Conservation (phyloP, 2,113 vertebrate species). For the Rattus rattus region DNA sequence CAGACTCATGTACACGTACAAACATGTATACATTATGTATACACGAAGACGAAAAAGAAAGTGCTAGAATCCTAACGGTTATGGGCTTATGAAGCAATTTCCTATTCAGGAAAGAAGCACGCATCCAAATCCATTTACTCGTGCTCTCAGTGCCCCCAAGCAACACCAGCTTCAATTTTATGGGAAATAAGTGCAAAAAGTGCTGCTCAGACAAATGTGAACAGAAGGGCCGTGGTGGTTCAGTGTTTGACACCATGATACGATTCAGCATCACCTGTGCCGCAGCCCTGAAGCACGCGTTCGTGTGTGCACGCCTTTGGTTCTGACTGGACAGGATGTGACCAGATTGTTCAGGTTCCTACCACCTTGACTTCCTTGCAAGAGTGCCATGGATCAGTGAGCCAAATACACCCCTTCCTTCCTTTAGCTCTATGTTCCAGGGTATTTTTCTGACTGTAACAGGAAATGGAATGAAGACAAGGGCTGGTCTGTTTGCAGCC, state of each 20-base stretch:
- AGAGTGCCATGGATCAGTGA: neutral
- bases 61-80: neutral
- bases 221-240: too few relatives aligned
- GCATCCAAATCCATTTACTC: conserved; percentile 11
- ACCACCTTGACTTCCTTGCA: neutral
- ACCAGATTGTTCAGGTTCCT: neutral
- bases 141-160: neutral
- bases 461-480: neutral
- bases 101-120: neutral
- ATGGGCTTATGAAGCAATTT: neutral
- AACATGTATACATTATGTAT: neutral
- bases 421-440: neutral
- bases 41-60: neutral
- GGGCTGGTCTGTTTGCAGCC: neutral
- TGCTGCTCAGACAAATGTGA: neutral
- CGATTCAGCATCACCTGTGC: too few relatives aligned
- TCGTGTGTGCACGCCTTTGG: rapidly evolving
- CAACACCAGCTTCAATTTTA: neutral
- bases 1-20: neutral
- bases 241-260: neutral
- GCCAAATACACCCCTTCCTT: neutral
- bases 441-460: neutral
- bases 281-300: neutral
- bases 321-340: neutral
- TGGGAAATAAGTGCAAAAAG: neutral